Evolutionary conservation across 2,888 invertebrate species (phyloP).

Genomic region (Acleris emargana): DNA sequence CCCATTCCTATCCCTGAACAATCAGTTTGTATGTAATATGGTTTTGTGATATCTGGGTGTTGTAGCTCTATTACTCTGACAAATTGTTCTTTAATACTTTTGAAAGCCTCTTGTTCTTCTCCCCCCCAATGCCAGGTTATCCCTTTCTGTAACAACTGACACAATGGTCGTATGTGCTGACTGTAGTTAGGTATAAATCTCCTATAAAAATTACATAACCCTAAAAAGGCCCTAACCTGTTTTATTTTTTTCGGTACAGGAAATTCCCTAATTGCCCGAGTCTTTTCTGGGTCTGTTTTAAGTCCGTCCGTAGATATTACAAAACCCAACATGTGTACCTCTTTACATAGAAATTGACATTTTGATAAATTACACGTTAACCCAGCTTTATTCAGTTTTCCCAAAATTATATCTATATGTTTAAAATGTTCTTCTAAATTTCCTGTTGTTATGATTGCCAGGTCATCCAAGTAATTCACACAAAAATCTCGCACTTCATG

Average conservation of each 20-base stretch:
- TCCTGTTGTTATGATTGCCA: constrained; percentile 27
- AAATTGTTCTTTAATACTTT: constrained; percentile 27
- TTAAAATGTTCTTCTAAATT: constrained; percentile 23
- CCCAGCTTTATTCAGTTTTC: constrained; percentile 12
- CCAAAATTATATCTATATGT: constrained; percentile 30
- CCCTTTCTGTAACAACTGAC: constrained; percentile 39
- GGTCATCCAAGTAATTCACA: constrained; percentile 37
- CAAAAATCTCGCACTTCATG: constrained; percentile 32
- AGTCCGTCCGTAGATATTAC: constrained; percentile 27
- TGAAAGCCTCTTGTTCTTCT: constrained; percentile 19
- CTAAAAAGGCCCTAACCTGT: not conserved
- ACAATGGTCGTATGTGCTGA: constrained; percentile 11
- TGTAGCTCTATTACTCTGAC: constrained; percentile 24
- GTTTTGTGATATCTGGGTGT: too few relatives aligned
- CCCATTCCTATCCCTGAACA: too few relatives aligned
- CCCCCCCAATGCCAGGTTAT: constrained; percentile 37
- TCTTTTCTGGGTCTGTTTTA: constrained; percentile 31
- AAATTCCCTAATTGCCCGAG: constrained; percentile 44
- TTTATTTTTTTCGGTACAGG: constrained; percentile 9
- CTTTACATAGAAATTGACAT: constrained; percentile 25
- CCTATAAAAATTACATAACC: not conserved
- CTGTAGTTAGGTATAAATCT: not conserved
- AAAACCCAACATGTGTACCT: constrained; percentile 34
- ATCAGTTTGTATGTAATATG: too few relatives aligned
- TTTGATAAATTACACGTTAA: constrained; percentile 34